Conservation (phyloP, 2,113 vertebrate species). For the Pteruthius melanotis region DNA sequence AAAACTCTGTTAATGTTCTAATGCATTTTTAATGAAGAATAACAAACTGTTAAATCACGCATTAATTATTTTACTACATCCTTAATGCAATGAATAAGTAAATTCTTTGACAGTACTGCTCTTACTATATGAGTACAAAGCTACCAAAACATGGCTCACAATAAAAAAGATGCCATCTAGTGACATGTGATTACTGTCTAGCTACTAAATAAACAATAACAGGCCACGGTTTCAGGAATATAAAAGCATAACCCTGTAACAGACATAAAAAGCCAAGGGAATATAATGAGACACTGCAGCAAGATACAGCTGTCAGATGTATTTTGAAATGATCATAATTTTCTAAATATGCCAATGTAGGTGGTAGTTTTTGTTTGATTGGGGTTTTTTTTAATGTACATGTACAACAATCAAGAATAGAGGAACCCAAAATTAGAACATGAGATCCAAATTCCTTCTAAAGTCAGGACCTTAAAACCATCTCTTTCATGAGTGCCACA, state of each 20-base stretch:
- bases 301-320: not conserved
- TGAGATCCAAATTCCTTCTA: not conserved
- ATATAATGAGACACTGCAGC: not conserved
- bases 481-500: rapidly evolving
- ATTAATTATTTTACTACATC: constrained; percentile 36
- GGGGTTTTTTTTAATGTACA: not conserved
- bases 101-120: not conserved
- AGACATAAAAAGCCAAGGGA: not conserved
- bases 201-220: not conserved
- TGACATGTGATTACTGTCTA: not conserved
- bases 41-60: constrained; percentile 47
- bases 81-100: constrained; percentile 19
- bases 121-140: not conserved
- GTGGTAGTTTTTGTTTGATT: not conserved
- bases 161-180: not conserved
- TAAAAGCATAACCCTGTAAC: not conserved
- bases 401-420: not conserved
- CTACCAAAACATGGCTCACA: not conserved
- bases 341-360: not conserved
- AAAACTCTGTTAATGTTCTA: constrained; percentile 19
- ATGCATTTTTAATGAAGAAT: constrained; percentile 61
- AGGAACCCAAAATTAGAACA: not conserved
- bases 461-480: not conserved
- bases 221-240: not conserved
- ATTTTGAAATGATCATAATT: not conserved